Evolutionary conservation across 2,797 vertebrate species (phyloP).

Genomic region (Oryzias sinensis): DNA sequence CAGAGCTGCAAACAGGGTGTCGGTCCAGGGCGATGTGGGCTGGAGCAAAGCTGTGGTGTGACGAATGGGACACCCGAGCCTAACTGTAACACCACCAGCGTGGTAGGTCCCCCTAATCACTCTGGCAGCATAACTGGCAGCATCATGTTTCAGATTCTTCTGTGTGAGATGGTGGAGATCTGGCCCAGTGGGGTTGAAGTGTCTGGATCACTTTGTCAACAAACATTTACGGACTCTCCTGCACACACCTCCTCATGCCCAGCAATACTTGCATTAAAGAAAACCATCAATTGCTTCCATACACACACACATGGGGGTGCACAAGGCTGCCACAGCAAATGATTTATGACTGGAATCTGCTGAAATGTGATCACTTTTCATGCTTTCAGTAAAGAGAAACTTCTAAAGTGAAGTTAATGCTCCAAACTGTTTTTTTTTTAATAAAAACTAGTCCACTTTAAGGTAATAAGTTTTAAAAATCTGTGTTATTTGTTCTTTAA

Average conservation of each 20-base stretch:
- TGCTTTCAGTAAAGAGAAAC: slow-evolving; percentile 48
- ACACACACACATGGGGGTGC: slow-evolving; percentile 35
- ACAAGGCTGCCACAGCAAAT: slow-evolving; percentile 46
- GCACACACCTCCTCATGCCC: slow-evolving; percentile 32
- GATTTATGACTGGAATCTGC: slow-evolving; percentile 47
- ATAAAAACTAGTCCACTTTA: slow-evolving; percentile 24
- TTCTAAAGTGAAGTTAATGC: slow-evolving; percentile 29
- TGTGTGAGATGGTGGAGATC: slow-evolving; percentile 45
- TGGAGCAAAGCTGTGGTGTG: slow-evolving; percentile 50
- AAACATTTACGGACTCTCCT: slow-evolving; percentile 59
- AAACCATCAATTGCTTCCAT: slow-evolving; percentile 30
- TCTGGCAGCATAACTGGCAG: slow-evolving; percentile 63
- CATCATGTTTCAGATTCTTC: slow-evolving; percentile 69
- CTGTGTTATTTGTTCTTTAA: slow-evolving; percentile 47
- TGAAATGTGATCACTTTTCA: slow-evolving; percentile 54
- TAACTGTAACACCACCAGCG: slow-evolving; percentile 71
- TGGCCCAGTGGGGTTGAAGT: slow-evolving; percentile 51
- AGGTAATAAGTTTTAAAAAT: slow-evolving; percentile 43
- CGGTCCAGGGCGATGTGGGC: slow-evolving; percentile 20
- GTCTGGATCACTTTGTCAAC: slow-evolving; percentile 65
- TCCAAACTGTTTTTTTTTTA: slow-evolving; percentile 46
- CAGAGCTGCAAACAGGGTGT: slow-evolving; percentile 27
- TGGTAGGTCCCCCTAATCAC: slow-evolving; percentile 69
- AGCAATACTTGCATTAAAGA: slow-evolving; percentile 25
- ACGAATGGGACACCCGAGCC: slow-evolving; percentile 76